Percentiles rank a stretch among this genome's conserved stretches.
These are phyloP conservation scores for Scaptomyza caliginosa DNA, from an alignment of 2,888 invertebrate species.

Conservation along the genomic window DNA sequence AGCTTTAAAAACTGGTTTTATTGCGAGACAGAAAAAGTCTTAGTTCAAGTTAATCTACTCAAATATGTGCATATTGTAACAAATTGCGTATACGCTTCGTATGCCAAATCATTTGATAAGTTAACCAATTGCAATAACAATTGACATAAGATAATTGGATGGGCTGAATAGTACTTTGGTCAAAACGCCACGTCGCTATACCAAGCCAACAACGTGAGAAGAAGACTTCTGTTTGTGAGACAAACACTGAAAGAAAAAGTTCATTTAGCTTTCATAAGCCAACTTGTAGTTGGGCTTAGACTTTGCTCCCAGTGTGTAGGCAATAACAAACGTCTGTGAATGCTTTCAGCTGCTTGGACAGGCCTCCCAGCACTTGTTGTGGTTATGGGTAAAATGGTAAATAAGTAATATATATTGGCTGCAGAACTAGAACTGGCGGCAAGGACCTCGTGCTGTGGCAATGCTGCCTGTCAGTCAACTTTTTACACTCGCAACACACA, in stretches of 20 bases:
- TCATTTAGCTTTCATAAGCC: too few species aligned
- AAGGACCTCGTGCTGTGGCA: background rate
- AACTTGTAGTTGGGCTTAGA: too few species aligned
- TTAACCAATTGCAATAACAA: background rate
- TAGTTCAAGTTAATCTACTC: too few species aligned
- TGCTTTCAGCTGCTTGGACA: constrained; percentile 31
- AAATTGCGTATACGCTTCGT: background rate
- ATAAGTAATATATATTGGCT: constrained; percentile 32
- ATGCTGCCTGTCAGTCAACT: constrained; percentile 7
- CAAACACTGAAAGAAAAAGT: background rate
- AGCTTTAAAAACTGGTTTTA: background rate
- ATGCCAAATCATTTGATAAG: background rate
- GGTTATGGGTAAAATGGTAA: background rate
- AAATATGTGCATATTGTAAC: background rate
- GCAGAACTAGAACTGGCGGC: background rate
- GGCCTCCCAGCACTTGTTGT: constrained; percentile 7
- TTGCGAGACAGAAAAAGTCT: too few species aligned
- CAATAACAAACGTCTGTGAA: too few species aligned
- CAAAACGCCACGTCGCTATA: constrained; percentile 14
- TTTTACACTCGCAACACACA: background rate
- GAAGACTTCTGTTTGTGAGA: background rate
- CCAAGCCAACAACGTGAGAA: background rate
- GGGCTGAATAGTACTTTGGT: background rate
- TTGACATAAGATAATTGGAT: background rate
- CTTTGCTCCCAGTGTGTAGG: too few species aligned